Conservation (phyloP, 2,797 vertebrate species). For the Oceanodroma leucorhoa region DNA sequence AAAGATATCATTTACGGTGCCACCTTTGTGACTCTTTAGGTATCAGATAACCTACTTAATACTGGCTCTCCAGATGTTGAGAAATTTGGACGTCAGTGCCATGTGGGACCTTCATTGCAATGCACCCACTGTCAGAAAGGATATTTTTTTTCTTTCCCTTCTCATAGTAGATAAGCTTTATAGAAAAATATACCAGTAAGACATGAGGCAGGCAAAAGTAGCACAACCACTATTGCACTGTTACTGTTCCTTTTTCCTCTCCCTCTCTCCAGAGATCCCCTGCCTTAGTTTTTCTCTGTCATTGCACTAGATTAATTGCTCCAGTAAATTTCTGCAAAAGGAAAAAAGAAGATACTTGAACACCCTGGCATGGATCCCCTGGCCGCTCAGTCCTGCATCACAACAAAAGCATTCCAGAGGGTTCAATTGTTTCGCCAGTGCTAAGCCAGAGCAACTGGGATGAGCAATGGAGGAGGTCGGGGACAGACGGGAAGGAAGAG, state of each 20-base stretch:
- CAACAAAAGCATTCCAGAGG: slow-evolving; percentile 64
- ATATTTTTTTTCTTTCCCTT: background rate
- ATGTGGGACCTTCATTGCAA: background rate
- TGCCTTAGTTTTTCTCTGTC: slow-evolving; percentile 72
- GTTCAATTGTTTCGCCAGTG: slow-evolving; percentile 46
- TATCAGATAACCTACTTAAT: slow-evolving; percentile 61
- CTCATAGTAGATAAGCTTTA: background rate
- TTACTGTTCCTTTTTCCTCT: slow-evolving; percentile 21
- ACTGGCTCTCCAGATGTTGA: slow-evolving; percentile 11
- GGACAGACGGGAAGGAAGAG: background rate
- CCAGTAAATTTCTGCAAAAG: slow-evolving; percentile 66
- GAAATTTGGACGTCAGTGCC: slow-evolving; percentile 43
- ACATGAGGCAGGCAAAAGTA: slow-evolving; percentile 27
- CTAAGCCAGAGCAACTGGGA: slow-evolving; percentile 32
- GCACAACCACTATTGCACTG: background rate
- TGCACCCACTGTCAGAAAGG: background rate
- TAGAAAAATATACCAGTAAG: background rate
- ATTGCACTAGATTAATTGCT: slow-evolving; percentile 73
- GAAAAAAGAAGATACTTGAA: slow-evolving; percentile 36
- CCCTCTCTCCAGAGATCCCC: slow-evolving; percentile 56
- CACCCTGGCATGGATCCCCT: slow-evolving; percentile 49
- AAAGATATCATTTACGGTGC: slow-evolving; percentile 54
- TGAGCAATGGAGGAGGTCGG: background rate
- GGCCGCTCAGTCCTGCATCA: slow-evolving; percentile 15
- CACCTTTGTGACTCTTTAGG: slow-evolving; percentile 46